Evolutionary conservation across 1,140 invertebrate species (phyloP).

Genomic region (Zaprionus nigranus): DNA sequence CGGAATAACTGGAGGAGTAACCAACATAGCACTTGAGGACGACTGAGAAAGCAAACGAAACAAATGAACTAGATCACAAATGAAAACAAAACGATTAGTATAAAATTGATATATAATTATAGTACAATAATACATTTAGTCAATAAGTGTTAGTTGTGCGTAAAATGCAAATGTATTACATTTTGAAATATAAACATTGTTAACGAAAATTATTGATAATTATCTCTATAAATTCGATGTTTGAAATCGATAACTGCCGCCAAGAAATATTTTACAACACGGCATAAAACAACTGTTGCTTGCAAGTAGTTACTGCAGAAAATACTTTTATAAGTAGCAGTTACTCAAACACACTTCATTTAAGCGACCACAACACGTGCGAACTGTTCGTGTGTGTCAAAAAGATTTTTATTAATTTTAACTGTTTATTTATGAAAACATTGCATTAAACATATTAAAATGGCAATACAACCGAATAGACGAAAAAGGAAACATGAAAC

Average conservation of each 20-base stretch:
- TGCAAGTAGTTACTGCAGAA: slow-evolving; percentile 10
- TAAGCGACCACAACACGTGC: slow-evolving; percentile 52
- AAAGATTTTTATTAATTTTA: slow-evolving; percentile 19
- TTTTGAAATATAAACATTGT: neutral
- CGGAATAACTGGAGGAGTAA: slow-evolving; percentile 44
- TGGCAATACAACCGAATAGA: slow-evolving; percentile 76
- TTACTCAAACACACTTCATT: neutral
- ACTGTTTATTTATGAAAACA: slow-evolving; percentile 18
- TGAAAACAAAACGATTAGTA: neutral
- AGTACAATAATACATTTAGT: slow-evolving; percentile 11
- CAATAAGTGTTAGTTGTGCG: slow-evolving; percentile 15
- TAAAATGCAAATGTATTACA: slow-evolving; percentile 5
- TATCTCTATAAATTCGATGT: neutral
- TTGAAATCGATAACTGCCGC: slow-evolving; percentile 16
- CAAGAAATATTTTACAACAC: slow-evolving; percentile 15
- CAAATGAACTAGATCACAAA: neutral
- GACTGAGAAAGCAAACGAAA: slow-evolving; percentile 27
- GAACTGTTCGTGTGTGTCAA: slow-evolving; percentile 32
- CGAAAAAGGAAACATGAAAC: slow-evolving; percentile 71
- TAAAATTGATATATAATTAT: neutral
- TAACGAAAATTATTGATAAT: slow-evolving; percentile 14
- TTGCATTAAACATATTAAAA: slow-evolving; percentile 29
- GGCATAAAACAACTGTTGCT: slow-evolving; percentile 14
- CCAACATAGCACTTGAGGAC: slow-evolving; percentile 59
- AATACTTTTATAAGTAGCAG: slow-evolving; percentile 26